Evolutionary conservation across 1,140 invertebrate species (phyloP).

Genomic region (Pogonomyrmex barbatus): DNA sequence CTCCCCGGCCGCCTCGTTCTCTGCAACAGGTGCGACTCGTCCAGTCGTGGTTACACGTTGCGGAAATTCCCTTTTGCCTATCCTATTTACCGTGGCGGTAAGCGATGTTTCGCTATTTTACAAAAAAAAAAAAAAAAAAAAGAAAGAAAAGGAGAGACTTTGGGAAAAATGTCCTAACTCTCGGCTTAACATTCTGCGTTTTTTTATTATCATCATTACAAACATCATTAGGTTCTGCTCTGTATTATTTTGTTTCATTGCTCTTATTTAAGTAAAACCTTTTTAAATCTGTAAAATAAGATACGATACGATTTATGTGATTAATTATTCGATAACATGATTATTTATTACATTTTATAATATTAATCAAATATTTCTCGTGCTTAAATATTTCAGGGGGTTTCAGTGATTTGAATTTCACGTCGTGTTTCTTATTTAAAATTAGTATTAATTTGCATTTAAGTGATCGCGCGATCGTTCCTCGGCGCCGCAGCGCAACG

Average conservation of each 20-base stretch:
- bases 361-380: background rate
- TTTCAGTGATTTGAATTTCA: background rate
- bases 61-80: background rate
- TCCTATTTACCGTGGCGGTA: background rate
- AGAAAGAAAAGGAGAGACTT: background rate
- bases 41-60: slow-evolving; percentile 77
- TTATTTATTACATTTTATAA: background rate
- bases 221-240: background rate
- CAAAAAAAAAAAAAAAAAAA: background rate
- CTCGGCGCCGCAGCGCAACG: slow-evolving; percentile 69
- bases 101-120: background rate
- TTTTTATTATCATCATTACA: background rate
- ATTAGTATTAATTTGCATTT: background rate
- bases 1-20: slow-evolving; percentile 71
- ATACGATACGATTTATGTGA: no score
- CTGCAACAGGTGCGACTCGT: slow-evolving; percentile 80
- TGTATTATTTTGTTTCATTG: background rate
- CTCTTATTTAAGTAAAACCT: background rate
- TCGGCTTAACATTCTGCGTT: background rate
- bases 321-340: background rate
- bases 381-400: background rate
- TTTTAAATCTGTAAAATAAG: no score
- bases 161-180: no score
- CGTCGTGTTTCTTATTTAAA: background rate
- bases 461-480: background rate